Conservation (phyloP, 2,113 vertebrate genomes). For the Monarcha castaneiventris region DNA sequence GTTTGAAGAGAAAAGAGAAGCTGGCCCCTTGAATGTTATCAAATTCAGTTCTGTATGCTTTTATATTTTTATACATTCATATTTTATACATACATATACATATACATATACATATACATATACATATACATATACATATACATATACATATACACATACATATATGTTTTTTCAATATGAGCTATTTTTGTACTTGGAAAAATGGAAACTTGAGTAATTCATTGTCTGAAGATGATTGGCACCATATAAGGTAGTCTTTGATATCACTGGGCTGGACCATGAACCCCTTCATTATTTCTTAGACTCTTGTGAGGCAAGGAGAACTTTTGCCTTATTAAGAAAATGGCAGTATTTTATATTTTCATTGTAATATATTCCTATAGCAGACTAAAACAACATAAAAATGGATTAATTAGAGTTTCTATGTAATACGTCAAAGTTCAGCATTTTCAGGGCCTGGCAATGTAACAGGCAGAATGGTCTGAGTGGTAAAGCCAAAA, state of each 20-base stretch:
- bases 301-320: not conserved
- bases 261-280: not conserved
- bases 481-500: not conserved
- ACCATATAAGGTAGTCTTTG: not conserved
- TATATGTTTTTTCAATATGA: not conserved
- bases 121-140: too few species aligned
- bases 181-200: not conserved
- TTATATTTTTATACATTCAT: not conserved
- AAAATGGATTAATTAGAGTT: not conserved
- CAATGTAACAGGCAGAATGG: not conserved
- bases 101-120: too few species aligned
- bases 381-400: not conserved
- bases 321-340: not conserved
- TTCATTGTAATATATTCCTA: not conserved
- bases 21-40: not conserved
- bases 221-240: not conserved
- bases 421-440: not conserved
- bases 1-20: not conserved
- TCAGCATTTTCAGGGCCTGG: not conserved
- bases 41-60: not conserved
- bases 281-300: not conserved
- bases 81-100: too few species aligned
- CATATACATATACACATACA: too few species aligned
- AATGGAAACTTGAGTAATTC: not conserved
- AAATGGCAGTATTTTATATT: not conserved